Evolutionary conservation across 2,888 invertebrate species (phyloP), one percentile per base, ranked within the genome.

Genomic region (Mesorhabditis belari): DNA sequence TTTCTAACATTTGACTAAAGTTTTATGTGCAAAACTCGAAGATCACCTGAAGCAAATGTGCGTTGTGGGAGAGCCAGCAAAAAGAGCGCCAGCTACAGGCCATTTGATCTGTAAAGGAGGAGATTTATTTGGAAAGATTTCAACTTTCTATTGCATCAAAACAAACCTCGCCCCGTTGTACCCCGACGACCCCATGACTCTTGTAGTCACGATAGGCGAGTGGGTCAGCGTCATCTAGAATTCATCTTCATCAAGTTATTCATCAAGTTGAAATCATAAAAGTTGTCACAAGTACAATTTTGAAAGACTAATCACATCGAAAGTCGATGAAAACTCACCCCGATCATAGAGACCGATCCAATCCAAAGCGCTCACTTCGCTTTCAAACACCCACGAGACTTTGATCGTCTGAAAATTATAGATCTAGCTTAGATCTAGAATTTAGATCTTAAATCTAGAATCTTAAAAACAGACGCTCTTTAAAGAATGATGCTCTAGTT

Each of bases 331-430:
- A 25, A 60, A 57, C 55, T 55, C 44, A 71, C 71, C 61, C 49
- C 55, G 56, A 58, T 70, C 65, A 51, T 69, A 72, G 3, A 72
- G 54, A 0, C 72, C 72, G 19, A 72, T 70, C 72, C 72, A 72
- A 51, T 72, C 70, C 21, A 72, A 35, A n/a, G 44, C 44, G n/a
- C 44, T 35, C 12, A 35, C 44, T 35, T 35, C 44, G n/a, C 44
- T 35, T 35, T 35, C 44, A n/a, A 35, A 35, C 44, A 35, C 44
- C 44, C 44, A 35, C 44, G 44, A 35, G 12, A 35, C 44, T 9
- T n/a, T 9, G n/a, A 35, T n/a, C 12, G n/a, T 35, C 44, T 35
- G n/a, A 35, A 35, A 35, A n/a, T n/a, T 17, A 35, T n/a, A n/a
- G n/a, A n/a, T n/a, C n/a, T n/a, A n/a, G n/a, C n/a, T n/a, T n/a